Base-by-base conservation (phyloP, 2,888 invertebrate genomes). In the Balanococcus diminutus region DNA sequence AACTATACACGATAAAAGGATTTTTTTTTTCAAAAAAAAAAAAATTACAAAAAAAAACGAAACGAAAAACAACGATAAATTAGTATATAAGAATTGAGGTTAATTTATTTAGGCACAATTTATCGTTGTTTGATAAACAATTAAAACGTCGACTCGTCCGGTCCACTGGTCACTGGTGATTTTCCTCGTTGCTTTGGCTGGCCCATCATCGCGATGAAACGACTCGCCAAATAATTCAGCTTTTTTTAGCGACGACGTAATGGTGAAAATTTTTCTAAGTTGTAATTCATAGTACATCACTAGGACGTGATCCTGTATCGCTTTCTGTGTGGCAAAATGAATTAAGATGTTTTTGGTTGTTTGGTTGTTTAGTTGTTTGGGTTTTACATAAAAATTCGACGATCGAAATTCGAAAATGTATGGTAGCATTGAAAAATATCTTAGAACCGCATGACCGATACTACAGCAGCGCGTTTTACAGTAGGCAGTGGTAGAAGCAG, bases 401-500 rank as follows among this genome's bases (percentile, higher is more conserved):
- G 32, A 72, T 72, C 72, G 28, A 61, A 22, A 61, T 5, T 39
- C 39, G 39, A 5, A 39, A 39, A n/a, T n/a, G n/a, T n/a, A n/a
- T n/a, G 32, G 72, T 72, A 72, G 72, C 72, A 72, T 72, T 72
- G 32, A 51, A 46, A 51, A 82, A 42, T 82, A 82, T 46, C 61
- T n/a, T 81, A 46, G 56, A 72, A 28, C 84, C 67, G 75, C 75
- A 22, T 31, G n/a, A 39, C 36, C 39, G 16, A 31, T 72, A 51
- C 46, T 46, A 42, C 84, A 84, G 84, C 84, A 72, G 28, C 84
- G 32, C 32, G 31, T 84, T 72, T 72, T 25, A 61, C 61, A 84
- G 72, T 36, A 84, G 84, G 84, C 84, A 84, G 84, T 84, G 84
- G 84, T 84, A 84, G 84, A 84, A 84, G 84, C 84, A 84, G 84